Conservation (phyloP, 2,797 vertebrate genomes). For the Cercopithecus mitis region DNA sequence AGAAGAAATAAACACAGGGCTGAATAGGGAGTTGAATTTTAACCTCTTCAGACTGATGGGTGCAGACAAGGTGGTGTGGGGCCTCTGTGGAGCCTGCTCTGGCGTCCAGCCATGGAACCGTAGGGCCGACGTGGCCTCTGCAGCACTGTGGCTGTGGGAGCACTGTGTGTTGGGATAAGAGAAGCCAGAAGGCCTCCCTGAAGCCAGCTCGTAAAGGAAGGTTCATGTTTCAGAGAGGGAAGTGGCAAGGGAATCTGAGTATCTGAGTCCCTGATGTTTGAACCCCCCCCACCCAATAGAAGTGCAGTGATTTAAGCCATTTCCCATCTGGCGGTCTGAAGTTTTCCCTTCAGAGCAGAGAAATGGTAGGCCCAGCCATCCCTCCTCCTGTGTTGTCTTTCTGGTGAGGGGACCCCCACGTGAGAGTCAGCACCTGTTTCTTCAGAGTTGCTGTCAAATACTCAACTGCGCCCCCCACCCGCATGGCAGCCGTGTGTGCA, state of each 20-base stretch:
- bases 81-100: not conserved
- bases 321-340: not conserved
- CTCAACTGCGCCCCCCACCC: not conserved
- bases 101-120: not conserved
- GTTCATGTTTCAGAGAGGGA: rapidly evolving
- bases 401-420: not conserved
- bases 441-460: not conserved
- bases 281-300: rapidly evolving
- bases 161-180: not conserved
- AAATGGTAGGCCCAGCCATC: rapidly evolving
- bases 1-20: not conserved
- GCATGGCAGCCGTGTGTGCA: rapidly evolving
- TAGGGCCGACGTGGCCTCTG: not conserved
- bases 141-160: not conserved
- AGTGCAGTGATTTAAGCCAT: not conserved
- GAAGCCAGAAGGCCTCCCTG: not conserved
- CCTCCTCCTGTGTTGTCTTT: rapidly evolving
- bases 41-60: not conserved
- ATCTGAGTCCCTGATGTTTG: not conserved
- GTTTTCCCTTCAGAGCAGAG: not conserved
- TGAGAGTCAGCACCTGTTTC: too few species aligned
- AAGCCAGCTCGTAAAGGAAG: too few species aligned
- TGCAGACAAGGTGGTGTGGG: not conserved
- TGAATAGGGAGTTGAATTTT: not conserved
- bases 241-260: rapidly evolving